These are phyloP conservation scores for Gymnosoma rotundatum DNA, from an alignment of 2,888 invertebrate genomes.

Conservation along the genomic window DNA sequence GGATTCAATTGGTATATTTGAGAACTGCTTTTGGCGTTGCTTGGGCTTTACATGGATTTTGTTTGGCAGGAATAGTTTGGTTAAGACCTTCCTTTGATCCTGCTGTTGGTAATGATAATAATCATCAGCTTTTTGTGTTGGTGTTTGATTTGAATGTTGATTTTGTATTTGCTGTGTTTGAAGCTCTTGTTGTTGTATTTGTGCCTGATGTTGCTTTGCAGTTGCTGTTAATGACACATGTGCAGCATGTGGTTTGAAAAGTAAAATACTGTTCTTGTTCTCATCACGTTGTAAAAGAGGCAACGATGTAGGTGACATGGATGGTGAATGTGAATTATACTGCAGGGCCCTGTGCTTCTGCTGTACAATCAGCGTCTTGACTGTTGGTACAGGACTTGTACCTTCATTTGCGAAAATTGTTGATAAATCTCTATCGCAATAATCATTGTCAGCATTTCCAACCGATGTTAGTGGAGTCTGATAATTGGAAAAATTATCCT, in stretches of 20 bases:
- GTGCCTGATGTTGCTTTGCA: constrained; percentile 32
- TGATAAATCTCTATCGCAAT: constrained; percentile 1
- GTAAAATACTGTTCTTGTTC: constrained; percentile 53
- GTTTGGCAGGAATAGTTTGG: constrained; percentile 54
- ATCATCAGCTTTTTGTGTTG: constrained; percentile 34
- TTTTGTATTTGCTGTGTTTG: constrained; percentile 13
- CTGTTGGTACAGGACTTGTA: neutral
- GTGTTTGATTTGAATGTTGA: neutral
- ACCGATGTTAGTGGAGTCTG: constrained; percentile 15
- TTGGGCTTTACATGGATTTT: constrained; percentile 50
- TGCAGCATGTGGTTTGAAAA: constrained; percentile 24
- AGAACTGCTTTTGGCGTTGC: constrained; percentile 35
- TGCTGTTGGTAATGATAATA: constrained; percentile 53
- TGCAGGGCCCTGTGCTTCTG: constrained; percentile 19
- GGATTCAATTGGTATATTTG: constrained; percentile 14
- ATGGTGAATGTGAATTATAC: constrained; percentile 16
- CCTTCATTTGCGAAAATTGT: neutral
- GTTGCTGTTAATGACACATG: constrained; percentile 19
- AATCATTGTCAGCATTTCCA: neutral
- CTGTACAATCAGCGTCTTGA: constrained; percentile 20
- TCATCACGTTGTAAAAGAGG: constrained; percentile 43
- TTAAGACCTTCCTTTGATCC: constrained; percentile 55
- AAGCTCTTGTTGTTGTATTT: neutral
- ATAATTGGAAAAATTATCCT: constrained; percentile 9
- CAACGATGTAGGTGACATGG: constrained; percentile 1